Conservation (phyloP, 2,797 vertebrate genomes). For the Sebastes hopkinsi region DNA sequence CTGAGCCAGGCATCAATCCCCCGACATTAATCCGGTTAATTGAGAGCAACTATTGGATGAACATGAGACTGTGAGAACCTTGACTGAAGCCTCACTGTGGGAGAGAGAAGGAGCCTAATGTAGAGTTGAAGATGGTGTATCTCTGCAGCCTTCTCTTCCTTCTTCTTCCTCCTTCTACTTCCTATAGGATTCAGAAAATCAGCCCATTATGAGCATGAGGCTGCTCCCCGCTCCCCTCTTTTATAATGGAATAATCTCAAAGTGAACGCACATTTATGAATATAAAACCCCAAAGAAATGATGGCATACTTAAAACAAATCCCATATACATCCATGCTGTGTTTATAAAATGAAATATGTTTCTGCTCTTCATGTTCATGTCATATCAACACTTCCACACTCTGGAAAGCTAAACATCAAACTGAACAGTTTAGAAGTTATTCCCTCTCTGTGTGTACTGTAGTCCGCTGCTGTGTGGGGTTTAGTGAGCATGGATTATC, state of each 20-base stretch:
- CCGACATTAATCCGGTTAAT: constrained; percentile 41
- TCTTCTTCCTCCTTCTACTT: too few species aligned
- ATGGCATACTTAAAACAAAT: neutral
- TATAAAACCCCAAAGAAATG: neutral
- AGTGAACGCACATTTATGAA: too few species aligned
- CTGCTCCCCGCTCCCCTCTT: too few species aligned
- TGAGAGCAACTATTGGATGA: constrained; percentile 10
- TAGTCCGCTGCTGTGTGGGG: neutral
- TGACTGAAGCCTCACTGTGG: neutral
- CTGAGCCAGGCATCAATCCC: constrained; percentile 12
- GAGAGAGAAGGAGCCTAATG: neutral
- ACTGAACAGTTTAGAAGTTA: neutral
- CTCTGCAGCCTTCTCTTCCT: neutral
- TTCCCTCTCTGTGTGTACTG: neutral
- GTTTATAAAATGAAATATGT: neutral
- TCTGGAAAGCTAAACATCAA: neutral
- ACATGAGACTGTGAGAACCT: neutral
- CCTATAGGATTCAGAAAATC: too few species aligned
- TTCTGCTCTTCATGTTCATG: neutral
- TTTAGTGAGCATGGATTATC: constrained; percentile 5
- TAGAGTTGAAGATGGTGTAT: neutral
- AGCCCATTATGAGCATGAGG: too few species aligned
- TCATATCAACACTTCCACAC: neutral
- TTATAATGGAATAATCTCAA: too few species aligned
- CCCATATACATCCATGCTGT: neutral